These are phyloP conservation scores for Seriola aureovittata DNA, from an alignment of 2,113 vertebrate genomes.

Conservation along the genomic window DNA sequence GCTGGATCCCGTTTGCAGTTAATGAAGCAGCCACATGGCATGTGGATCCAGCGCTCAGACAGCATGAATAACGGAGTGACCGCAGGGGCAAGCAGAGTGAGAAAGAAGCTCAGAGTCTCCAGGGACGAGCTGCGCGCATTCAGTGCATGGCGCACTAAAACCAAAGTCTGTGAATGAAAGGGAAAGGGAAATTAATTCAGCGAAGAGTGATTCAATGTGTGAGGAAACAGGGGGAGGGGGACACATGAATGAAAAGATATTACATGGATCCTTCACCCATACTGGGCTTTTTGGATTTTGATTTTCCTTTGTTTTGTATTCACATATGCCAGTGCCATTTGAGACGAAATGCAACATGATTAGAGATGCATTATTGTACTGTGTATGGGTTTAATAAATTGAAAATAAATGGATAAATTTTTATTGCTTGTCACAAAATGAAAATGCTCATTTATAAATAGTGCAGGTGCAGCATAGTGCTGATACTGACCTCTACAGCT, in stretches of 20 bases:
- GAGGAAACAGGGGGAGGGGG: slow-evolving; percentile 12
- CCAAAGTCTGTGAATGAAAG: slow-evolving; percentile 86
- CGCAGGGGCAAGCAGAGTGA: slow-evolving; percentile 90
- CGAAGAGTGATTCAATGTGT: slow-evolving; percentile 42
- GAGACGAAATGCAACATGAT: background rate
- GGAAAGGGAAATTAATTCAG: slow-evolving; percentile 58
- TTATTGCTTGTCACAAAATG: background rate
- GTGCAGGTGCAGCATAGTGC: background rate
- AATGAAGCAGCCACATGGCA: slow-evolving; percentile 98
- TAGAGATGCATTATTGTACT: background rate
- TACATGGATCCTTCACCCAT: slow-evolving; percentile 13
- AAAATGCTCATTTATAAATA: background rate
- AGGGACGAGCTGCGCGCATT: slow-evolving; percentile 86
- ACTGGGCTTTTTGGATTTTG: background rate
- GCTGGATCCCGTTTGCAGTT: slow-evolving; percentile 86
- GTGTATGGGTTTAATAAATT: background rate
- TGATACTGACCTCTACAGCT: background rate
- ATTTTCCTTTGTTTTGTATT: background rate
- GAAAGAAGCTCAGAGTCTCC: slow-evolving; percentile 92
- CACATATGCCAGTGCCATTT: background rate
- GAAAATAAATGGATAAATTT: background rate
- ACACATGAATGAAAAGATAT: slow-evolving; percentile 36
- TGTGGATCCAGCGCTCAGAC: slow-evolving; percentile 93
- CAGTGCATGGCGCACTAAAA: slow-evolving; percentile 87
- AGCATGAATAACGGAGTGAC: slow-evolving; percentile 93